phyloP scores from a whole-genome alignment of 2,113 vertebrate species.

The Nothoprocta pentlandii region DNA sequence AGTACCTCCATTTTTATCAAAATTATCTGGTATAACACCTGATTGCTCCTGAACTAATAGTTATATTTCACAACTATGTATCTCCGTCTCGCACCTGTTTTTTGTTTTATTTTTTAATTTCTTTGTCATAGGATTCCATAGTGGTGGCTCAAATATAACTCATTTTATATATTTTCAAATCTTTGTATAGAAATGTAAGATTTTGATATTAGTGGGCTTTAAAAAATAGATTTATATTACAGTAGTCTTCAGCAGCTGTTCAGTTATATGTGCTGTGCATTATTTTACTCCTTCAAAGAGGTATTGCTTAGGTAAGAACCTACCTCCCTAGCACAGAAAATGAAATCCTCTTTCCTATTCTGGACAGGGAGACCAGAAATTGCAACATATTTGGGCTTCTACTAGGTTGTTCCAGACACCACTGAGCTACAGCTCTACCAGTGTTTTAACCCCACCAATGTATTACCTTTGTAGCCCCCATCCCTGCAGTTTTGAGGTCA shows the following conservation, averaged over 20 bases:
- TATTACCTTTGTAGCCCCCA: background rate
- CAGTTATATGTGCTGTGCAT: background rate
- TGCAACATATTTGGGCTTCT: background rate
- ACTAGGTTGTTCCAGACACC: background rate
- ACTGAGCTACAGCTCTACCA: background rate
- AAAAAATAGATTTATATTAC: slow-evolving; percentile 10
- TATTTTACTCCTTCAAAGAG: slow-evolving; percentile 27
- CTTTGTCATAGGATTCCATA: background rate
- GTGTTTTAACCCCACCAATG: background rate
- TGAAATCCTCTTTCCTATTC: background rate
- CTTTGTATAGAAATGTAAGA: background rate
- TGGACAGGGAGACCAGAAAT: background rate
- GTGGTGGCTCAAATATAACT: background rate
- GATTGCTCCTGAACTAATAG: slow-evolving; percentile 19
- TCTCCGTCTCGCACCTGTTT: background rate
- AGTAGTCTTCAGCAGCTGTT: background rate
- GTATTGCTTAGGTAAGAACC: background rate
- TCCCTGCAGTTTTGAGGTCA: background rate
- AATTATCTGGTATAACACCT: background rate
- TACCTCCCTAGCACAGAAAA: background rate
- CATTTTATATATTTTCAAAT: background rate
- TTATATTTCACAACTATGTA: background rate
- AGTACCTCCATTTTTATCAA: slow-evolving; percentile 77
- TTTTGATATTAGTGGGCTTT: background rate
- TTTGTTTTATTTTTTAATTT: background rate